These are phyloP conservation scores for Papilio protenor DNA, from an alignment of 2,888 invertebrate species.

Conservation along the genomic window DNA sequence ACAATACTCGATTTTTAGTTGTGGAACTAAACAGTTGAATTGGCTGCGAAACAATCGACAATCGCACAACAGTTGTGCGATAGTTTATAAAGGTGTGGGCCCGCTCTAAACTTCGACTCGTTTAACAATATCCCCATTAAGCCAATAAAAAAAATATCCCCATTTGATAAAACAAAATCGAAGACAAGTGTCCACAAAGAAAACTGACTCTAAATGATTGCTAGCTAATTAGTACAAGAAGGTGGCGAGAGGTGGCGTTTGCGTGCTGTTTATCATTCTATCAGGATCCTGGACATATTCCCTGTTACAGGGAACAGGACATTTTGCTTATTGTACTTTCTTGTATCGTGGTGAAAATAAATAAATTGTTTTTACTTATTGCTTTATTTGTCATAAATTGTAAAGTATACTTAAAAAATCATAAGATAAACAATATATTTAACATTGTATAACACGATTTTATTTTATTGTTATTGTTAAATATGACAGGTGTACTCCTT, in stretches of 20 bases:
- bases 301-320: neutral
- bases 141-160: too few species aligned
- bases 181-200: neutral
- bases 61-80: too few species aligned
- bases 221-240: slow-evolving; percentile 24
- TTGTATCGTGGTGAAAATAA: neutral
- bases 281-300: neutral
- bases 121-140: too few species aligned
- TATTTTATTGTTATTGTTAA: too few species aligned
- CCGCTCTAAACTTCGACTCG: too few species aligned
- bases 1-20: too few species aligned
- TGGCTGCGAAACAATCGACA: too few species aligned
- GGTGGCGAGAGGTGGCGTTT: slow-evolving; percentile 2
- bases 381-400: neutral
- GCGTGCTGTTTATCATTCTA: slow-evolving; percentile 37
- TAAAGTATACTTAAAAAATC: too few species aligned
- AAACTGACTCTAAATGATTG: neutral
- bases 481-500: neutral
- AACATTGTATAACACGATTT: too few species aligned
- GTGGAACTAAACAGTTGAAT: too few species aligned
- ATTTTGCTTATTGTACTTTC: neutral
- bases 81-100: too few species aligned
- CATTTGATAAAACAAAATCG: neutral
- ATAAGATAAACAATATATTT: too few species aligned
- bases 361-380: neutral